phyloP scores from a whole-genome alignment of 2,113 vertebrate genomes.

The Sylvietta virens region DNA sequence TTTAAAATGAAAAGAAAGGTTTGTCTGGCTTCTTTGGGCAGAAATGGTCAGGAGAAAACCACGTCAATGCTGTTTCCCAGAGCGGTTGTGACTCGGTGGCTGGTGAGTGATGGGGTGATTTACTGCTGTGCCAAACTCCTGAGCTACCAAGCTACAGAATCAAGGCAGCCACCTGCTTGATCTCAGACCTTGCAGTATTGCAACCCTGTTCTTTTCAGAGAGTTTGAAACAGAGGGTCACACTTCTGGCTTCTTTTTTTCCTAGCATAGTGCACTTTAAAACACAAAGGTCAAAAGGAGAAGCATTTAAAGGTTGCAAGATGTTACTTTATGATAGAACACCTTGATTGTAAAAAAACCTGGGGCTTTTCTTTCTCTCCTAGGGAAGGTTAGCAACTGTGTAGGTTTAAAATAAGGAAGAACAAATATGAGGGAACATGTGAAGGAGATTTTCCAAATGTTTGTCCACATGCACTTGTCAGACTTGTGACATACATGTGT shows the following conservation, averaged over 20 bases:
- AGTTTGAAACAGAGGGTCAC: not conserved
- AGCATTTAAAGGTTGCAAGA: not conserved
- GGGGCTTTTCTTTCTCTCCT: not conserved
- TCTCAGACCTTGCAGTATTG: not conserved
- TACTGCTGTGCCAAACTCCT: not conserved
- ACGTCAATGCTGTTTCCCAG: rapidly evolving
- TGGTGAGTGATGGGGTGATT: not conserved
- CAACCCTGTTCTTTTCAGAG: not conserved
- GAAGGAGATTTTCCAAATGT: not conserved
- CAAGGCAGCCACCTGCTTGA: not conserved
- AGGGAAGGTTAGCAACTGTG: not conserved
- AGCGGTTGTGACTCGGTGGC: not conserved
- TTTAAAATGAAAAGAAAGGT: not conserved
- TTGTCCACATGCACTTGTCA: not conserved
- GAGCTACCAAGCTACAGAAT: not conserved
- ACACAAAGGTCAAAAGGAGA: not conserved
- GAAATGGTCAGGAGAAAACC: not conserved
- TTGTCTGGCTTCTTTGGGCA: not conserved
- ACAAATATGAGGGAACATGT: not conserved
- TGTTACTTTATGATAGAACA: not conserved
- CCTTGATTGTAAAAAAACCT: not conserved
- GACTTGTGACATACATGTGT: not conserved
- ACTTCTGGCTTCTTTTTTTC: not conserved
- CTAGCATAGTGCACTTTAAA: not conserved
- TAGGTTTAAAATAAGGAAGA: not conserved